Conservation (phyloP, 2,797 vertebrate genomes). For the Scyliorhinus canicula region DNA sequence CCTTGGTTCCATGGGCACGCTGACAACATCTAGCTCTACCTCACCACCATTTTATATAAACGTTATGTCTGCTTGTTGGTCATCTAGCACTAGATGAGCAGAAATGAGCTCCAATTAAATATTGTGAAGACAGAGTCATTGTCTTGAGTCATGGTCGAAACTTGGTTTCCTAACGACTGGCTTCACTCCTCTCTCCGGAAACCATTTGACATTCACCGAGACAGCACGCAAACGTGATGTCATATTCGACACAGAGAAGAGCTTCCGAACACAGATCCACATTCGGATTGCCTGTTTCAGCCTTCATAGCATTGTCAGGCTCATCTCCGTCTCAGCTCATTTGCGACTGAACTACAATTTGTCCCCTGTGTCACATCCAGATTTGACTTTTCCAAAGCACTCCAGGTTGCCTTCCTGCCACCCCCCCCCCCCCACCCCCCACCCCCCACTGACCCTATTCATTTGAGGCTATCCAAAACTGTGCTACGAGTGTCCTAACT, state of each 20-base stretch:
- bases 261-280: neutral
- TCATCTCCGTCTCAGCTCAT: neutral
- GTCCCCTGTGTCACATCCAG: neutral
- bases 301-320: neutral
- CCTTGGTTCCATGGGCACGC: neutral
- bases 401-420: neutral
- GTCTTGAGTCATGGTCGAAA: neutral
- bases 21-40: neutral
- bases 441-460: too few relatives aligned
- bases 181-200: neutral
- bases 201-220: neutral
- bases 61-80: neutral
- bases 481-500: neutral
- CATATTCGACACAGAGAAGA: neutral
- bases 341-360: neutral
- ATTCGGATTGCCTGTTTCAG: neutral
- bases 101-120: neutral
- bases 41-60: neutral
- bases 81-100: neutral
- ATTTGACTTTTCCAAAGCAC: neutral
- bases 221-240: neutral
- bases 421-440: too few relatives aligned
- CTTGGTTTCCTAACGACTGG: neutral
- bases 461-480: neutral
- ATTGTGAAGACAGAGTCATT: neutral